phyloP scores from a whole-genome alignment of 1,140 invertebrate genomes.

The Laodelphax striatellus region DNA sequence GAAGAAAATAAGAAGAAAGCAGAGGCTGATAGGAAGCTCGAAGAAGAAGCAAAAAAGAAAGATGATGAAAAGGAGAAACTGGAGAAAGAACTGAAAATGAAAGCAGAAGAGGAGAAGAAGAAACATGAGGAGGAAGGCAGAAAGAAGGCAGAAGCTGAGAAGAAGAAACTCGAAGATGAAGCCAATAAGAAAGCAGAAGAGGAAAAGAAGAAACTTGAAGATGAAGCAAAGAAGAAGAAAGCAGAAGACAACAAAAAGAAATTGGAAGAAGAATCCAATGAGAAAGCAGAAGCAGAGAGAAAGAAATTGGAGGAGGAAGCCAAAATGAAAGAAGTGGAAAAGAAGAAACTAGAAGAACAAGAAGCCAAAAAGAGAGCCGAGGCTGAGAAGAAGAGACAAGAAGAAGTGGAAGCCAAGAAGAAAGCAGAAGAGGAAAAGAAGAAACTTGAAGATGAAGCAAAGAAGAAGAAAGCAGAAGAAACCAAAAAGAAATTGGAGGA shows the following conservation, averaged over 20 bases:
- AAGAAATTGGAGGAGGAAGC: neutral
- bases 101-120: neutral
- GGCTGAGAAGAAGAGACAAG: neutral
- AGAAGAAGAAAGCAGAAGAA: too few species aligned
- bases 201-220: slow-evolving; percentile 1
- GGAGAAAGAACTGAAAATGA: neutral
- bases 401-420: slow-evolving; percentile 4
- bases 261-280: slow-evolving; percentile 11
- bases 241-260: slow-evolving; percentile 6
- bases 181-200: neutral
- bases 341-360: slow-evolving; percentile 7
- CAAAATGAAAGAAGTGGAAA: slow-evolving; percentile 8
- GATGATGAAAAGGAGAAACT: too few species aligned
- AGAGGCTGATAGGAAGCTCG: too few species aligned
- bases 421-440: slow-evolving; percentile 4
- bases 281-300: slow-evolving; percentile 5
- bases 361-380: neutral
- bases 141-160: too few species aligned
- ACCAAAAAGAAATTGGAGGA: too few species aligned
- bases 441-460: neutral
- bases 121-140: neutral
- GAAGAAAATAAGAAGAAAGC: neutral
- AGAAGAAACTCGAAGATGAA: too few species aligned
- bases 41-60: too few species aligned
- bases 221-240: slow-evolving; percentile 9